Base-by-base conservation (phyloP, 2,888 invertebrate genomes). In the Cephonodes hylas region DNA sequence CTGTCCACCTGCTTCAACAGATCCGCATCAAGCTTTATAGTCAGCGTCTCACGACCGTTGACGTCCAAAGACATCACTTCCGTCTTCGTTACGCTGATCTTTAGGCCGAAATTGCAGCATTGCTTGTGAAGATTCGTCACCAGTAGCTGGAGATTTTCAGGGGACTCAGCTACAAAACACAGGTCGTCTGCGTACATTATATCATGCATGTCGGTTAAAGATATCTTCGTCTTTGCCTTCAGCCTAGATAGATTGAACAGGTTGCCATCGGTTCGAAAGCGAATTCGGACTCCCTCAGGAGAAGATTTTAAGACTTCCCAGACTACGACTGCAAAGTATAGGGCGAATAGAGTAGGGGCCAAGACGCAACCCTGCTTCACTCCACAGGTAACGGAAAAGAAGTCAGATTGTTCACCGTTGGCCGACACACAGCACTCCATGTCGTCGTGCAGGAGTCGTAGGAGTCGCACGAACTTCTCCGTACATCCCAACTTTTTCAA, bases 301-400 rank as follows among this genome's bases (percentile, higher is more conserved):
- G n/a, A n/a, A n/a, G n/a, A n/a, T n/a, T n/a, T n/a, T n/a, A n/a
- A n/a, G n/a, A n/a, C n/a, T n/a, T n/a, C n/a, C n/a, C n/a, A n/a
- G n/a, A n/a, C n/a, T n/a, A n/a, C n/a, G n/a, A n/a, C n/a, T n/a
- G n/a, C n/a, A n/a, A n/a, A n/a, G n/a, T n/a, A n/a, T n/a, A n/a
- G n/a, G n/a, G n/a, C n/a, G n/a, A n/a, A n/a, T n/a, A 70, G 59
- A 34, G 69, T 68, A 2, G 66, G 66, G 20, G 65, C 68, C 10
- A 68, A 25, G 2, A 68, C 67, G 25, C 65, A 66, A 3, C 66
- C 66, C 48, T 71, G 68, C 38, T 66, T 67, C 27, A 68, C 66
- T 7, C 66, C 68, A 60, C 64, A 67, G 18, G 34, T 64, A 22
- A 66, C 65, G 8, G 65, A 4, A 18, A 63, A 67, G 13, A 56